These are phyloP conservation scores for Stenoptilia bipunctidactyla DNA, from an alignment of 2,888 invertebrate genomes.

Conservation along the genomic window DNA sequence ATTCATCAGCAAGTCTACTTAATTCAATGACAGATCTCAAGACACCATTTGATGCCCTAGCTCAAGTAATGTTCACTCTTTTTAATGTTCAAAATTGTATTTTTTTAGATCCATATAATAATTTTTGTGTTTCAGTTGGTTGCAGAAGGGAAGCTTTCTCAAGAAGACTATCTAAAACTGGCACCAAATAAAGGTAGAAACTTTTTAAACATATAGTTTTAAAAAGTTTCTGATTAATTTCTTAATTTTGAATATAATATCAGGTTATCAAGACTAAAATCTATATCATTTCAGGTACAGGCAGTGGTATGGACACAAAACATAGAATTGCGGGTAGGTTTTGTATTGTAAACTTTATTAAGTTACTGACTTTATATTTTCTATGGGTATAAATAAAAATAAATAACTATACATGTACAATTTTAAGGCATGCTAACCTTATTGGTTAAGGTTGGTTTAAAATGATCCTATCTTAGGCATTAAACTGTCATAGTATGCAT, in stretches of 20 bases:
- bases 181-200: constrained; percentile 54
- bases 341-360: too few species aligned
- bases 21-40: constrained; percentile 11
- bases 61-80: constrained; percentile 43
- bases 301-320: constrained; percentile 25
- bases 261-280: too few species aligned
- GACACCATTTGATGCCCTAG: constrained; percentile 48
- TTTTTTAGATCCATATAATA: constrained; percentile 1
- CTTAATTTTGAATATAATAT: too few species aligned
- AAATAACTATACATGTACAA: too few species aligned
- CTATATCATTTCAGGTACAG: constrained; percentile 9
- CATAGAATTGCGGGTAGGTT: constrained; percentile 43
- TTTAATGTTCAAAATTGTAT: constrained; percentile 2
- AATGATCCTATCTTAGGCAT: too few species aligned
- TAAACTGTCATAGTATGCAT: too few species aligned
- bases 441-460: too few species aligned
- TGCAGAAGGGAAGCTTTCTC: constrained; percentile 56
- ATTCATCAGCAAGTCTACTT: too few species aligned
- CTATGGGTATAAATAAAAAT: too few species aligned
- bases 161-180: constrained; percentile 56
- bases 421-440: constrained; percentile 8
- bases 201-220: neutral
- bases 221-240: neutral
- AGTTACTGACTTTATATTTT: too few species aligned
- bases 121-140: constrained; percentile 52